Base-by-base conservation (phyloP, 2,888 invertebrate genomes). In the Drosophila kambysellisi region DNA sequence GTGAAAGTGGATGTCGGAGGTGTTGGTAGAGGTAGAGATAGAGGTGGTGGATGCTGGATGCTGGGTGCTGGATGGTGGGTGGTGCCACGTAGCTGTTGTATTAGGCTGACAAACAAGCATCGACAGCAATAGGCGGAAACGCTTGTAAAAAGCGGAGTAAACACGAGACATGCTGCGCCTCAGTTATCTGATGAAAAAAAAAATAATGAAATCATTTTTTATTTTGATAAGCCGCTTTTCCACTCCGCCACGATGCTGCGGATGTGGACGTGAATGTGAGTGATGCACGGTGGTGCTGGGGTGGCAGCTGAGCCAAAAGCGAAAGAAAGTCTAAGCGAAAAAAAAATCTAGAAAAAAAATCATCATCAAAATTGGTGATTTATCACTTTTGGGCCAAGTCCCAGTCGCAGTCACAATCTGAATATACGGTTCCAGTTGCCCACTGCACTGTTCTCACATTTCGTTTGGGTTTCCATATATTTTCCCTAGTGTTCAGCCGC, bases 151-250 rank as follows among this genome's bases (percentile, higher is more conserved):
- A 64, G 57, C 60, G 53, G 51, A 70, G 74, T 61, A 74, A 74
- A 70, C 66, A 77, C 35, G 64, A 62, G 75, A 70, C 75, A 71
- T 51, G 70, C 78, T 75, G 76, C 61, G 69, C 72, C 77, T 75
- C 71, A 57, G 78, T 82, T 85, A 88, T 89, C 88, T 86, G 87
- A 83, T 86, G 82, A 83, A 88, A 89, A 87, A 88, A 81, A 89
- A 82, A 25, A 88, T 87, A 88, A 89, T 89, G 81, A 88, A 88
- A 86, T 89, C 83, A 89, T 89, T 88, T 88, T 89, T 88, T 88
- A 88, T 88, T 88, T 86, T 89, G 89, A 88, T 88, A 88, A 88
- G 89, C 89, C 84, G 86, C 88, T 88, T 87, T 89, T 74, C 77
- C 77, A 59, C 76, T 69, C 63, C 63, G 69, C 60, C 59, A 37